Evolutionary conservation across 1,140 invertebrate genomes (phyloP).

Genomic region (Trichomalopsis sarcophagae): DNA sequence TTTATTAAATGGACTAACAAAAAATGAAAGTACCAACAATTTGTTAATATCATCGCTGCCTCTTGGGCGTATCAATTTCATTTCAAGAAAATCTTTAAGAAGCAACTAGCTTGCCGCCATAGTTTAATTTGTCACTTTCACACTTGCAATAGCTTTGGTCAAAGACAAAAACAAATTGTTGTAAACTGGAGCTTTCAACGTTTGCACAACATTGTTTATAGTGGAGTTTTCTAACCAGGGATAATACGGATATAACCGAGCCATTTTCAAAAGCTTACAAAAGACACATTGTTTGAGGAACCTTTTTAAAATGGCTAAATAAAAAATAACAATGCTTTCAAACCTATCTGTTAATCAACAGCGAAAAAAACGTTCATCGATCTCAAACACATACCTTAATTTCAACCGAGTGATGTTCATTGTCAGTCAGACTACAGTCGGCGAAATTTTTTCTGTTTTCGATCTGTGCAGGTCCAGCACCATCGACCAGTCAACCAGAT

Average conservation of each 20-base stretch:
- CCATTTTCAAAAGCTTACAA: background rate
- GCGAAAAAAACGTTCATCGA: background rate
- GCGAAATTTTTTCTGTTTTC: conserved; percentile 22
- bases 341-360: background rate
- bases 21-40: conserved; percentile 25
- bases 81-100: background rate
- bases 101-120: background rate
- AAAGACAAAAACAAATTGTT: conserved; percentile 3
- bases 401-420: background rate
- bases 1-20: conserved; percentile 44
- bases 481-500: background rate
- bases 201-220: background rate
- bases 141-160: background rate
- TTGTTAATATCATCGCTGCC: conserved; percentile 17
- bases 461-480: conserved; percentile 41
- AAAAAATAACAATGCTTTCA: background rate
- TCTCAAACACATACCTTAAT: background rate
- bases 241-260: background rate
- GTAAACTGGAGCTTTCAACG: conserved; percentile 8
- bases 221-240: background rate
- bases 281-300: background rate
- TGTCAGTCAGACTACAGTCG: background rate
- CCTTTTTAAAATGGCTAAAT: background rate
- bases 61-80: background rate
- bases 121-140: background rate